phyloP scores from a whole-genome alignment of 1,140 invertebrate genomes.

The Diorhabda elongata region DNA sequence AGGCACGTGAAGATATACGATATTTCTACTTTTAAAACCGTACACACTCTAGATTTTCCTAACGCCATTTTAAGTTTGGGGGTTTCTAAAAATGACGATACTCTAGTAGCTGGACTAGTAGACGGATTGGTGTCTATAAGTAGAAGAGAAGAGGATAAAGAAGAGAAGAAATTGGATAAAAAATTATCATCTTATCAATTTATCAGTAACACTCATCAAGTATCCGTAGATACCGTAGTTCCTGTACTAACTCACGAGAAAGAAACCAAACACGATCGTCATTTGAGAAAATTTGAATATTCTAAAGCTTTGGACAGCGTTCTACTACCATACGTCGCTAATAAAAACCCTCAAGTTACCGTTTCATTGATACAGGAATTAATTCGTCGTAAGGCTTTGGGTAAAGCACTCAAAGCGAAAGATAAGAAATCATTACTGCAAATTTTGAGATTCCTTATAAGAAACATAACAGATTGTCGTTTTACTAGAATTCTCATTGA shows the following conservation, averaged over 20 bases:
- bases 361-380: constrained; percentile 81
- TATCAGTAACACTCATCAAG: constrained; percentile 51
- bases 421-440: constrained; percentile 60
- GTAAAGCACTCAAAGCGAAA: constrained; percentile 65
- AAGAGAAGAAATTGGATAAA: constrained; percentile 44
- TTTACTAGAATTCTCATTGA: constrained; percentile 71
- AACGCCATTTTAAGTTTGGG: constrained; percentile 87
- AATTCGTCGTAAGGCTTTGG: constrained; percentile 68
- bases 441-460: constrained; percentile 74
- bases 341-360: constrained; percentile 70
- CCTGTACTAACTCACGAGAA: constrained; percentile 48
- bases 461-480: constrained; percentile 66
- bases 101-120: constrained; percentile 85
- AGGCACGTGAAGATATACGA: constrained; percentile 94
- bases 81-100: constrained; percentile 74
- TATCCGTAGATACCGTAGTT: constrained; percentile 55
- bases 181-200: constrained; percentile 54
- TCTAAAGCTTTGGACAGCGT: constrained; percentile 74
- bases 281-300: constrained; percentile 77
- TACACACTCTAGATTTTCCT: constrained; percentile 86
- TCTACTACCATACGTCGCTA: constrained; percentile 56
- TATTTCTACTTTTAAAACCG: constrained; percentile 76
- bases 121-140: constrained; percentile 86
- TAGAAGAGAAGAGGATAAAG: constrained; percentile 64
- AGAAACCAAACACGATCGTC: constrained; percentile 62